phyloP scores from a whole-genome alignment of 2,888 invertebrate genomes.

The Agrotis segetum region DNA sequence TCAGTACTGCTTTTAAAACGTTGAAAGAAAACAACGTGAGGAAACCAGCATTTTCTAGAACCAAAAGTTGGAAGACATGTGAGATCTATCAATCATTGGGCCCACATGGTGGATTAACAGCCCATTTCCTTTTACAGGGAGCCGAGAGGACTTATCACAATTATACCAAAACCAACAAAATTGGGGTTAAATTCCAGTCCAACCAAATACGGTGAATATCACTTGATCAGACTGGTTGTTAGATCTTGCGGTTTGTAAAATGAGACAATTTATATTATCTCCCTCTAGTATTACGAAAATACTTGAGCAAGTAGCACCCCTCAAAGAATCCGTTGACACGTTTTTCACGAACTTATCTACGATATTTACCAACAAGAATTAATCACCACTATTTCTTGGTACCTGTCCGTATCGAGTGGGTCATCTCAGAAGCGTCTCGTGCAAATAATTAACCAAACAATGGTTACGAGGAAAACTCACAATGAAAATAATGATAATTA shows the following conservation, averaged over 20 bases:
- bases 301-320: neutral
- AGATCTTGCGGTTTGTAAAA: neutral
- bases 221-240: neutral
- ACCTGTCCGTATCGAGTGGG: constrained; percentile 40
- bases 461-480: constrained; percentile 58
- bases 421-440: constrained; percentile 37
- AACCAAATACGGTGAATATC: neutral
- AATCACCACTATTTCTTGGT: constrained; percentile 30
- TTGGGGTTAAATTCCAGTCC: neutral
- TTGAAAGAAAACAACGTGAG: no score
- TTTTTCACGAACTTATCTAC: neutral
- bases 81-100: no score
- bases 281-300: neutral
- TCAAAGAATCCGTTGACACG: neutral
- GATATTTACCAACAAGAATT: constrained; percentile 20
- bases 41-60: no score
- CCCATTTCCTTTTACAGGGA: no score
- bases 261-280: neutral
- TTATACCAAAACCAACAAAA: neutral
- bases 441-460: constrained; percentile 58
- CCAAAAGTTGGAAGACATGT: no score
- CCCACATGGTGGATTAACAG: no score
- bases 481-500: constrained; percentile 34
- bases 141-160: neutral
- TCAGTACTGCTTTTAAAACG: no score